Conservation (phyloP, 2,888 invertebrate genomes). For the Pantelozetes paolii region DNA sequence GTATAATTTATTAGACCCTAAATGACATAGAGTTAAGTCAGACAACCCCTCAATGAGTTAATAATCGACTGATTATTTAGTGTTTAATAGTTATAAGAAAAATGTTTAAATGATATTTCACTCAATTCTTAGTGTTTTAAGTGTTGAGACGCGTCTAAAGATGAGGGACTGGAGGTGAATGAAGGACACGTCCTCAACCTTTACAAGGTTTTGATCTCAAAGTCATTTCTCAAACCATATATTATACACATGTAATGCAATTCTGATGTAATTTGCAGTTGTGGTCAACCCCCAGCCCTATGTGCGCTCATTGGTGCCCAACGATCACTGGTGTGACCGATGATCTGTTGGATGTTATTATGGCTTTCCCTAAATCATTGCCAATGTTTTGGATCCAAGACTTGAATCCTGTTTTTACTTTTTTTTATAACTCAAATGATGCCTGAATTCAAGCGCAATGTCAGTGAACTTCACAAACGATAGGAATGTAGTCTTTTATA, state of each 20-base stretch:
- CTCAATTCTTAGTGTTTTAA: no score
- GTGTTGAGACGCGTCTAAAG: no score
- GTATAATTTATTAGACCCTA: no score
- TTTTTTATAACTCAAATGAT: not conserved
- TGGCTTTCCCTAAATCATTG: not conserved
- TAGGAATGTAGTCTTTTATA: conserved; percentile 24
- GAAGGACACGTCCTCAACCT: conserved; percentile 33
- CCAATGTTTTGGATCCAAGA: not conserved
- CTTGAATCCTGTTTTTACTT: conserved; percentile 32
- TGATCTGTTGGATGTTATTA: not conserved
- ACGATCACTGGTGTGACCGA: not conserved
- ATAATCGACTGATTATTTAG: no score
- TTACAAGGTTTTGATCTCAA: not conserved
- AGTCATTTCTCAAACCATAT: not conserved
- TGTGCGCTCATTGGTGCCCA: not conserved
- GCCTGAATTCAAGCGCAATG: not conserved
- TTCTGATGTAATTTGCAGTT: no score
- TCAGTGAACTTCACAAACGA: conserved; percentile 31
- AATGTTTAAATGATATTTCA: no score
- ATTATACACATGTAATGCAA: no score
- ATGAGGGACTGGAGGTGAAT: no score
- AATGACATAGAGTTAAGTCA: no score
- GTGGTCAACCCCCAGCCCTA: not conserved
- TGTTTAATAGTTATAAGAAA: no score
- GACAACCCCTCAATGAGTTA: no score